Percentiles rank a stretch among this genome's conserved stretches.
phyloP scores from a whole-genome alignment of 2,888 invertebrate genomes.

The Macaria notata region DNA sequence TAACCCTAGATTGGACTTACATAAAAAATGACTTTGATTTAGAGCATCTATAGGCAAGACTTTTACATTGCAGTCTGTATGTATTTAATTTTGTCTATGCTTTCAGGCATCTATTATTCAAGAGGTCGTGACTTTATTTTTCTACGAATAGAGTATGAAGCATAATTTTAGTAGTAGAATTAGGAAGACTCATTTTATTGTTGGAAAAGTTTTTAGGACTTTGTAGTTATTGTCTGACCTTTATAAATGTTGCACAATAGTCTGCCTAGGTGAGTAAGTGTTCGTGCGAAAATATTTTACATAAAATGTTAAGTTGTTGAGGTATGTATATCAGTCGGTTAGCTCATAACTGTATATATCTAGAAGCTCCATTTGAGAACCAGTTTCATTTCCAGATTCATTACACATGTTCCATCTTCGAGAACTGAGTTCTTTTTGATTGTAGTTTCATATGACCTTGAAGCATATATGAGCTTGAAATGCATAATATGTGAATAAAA shows the following conservation, averaged over 20 bases:
- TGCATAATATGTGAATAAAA: no score
- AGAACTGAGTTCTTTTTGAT: no score
- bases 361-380: no score
- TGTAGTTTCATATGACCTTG: no score
- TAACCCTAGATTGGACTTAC: no score
- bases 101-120: slow-evolving; percentile 18
- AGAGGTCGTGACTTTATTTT: slow-evolving; percentile 14
- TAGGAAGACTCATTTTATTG: not conserved
- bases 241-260: no score
- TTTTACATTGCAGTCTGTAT: no score
- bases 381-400: no score
- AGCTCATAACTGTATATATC: not conserved
- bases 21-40: no score
- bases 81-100: slow-evolving; percentile 2
- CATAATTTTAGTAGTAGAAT: not conserved
- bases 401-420: no score
- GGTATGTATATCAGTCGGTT: not conserved
- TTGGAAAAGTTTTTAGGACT: not conserved
- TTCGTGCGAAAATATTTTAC: not conserved
- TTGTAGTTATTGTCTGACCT: not conserved
- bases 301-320: not conserved
- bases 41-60: no score
- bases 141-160: not conserved
- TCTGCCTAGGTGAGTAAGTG: not conserved
- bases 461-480: no score